Evolutionary conservation across 2,888 invertebrate species (phyloP).

Genomic region (Tipula lateralis): DNA sequence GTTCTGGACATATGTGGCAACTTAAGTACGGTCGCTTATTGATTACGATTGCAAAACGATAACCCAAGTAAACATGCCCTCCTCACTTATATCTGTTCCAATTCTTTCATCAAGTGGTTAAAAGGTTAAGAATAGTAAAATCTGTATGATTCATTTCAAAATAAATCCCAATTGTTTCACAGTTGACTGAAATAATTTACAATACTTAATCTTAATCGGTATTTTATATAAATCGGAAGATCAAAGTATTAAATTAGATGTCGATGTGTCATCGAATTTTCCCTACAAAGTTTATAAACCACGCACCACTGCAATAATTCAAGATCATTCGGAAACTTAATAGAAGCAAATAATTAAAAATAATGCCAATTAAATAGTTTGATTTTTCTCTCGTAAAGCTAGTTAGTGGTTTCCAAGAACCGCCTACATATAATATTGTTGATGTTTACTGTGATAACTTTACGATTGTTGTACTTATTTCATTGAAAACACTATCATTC

Average conservation of each 20-base stretch:
- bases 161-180: neutral
- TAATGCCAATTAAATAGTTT: neutral
- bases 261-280: neutral
- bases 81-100: too few relatives aligned
- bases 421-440: neutral
- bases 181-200: neutral
- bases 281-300: neutral
- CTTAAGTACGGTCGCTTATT: too few relatives aligned
- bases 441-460: too few relatives aligned
- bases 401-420: neutral
- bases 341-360: neutral
- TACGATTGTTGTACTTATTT: neutral
- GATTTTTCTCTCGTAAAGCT: neutral
- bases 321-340: neutral
- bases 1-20: too few relatives aligned
- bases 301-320: neutral
- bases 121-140: neutral
- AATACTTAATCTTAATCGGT: neutral
- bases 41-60: too few relatives aligned
- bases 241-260: neutral
- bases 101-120: too few relatives aligned
- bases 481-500: neutral
- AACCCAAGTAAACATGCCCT: too few relatives aligned
- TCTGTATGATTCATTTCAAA: neutral
- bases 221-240: neutral